These are phyloP conservation scores for Drosophila rubida DNA, from an alignment of 2,888 invertebrate species.

Conservation along the genomic window DNA sequence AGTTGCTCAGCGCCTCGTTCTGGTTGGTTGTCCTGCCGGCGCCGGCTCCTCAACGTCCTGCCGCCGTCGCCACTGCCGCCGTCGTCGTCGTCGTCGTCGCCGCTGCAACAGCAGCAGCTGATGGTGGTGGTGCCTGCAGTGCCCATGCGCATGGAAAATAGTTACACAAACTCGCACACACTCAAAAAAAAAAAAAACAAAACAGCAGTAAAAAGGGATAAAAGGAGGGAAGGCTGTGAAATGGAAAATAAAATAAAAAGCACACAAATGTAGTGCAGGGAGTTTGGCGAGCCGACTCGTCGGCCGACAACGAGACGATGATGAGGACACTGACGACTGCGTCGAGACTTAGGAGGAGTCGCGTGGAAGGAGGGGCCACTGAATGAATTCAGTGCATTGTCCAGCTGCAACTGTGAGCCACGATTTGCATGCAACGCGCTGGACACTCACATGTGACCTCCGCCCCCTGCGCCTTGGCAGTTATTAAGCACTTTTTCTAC, in stretches of 20 bases:
- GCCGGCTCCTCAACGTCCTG: conserved; percentile 42
- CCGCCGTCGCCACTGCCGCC: not conserved
- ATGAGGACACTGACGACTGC: conserved; percentile 7
- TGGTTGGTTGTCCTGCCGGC: conserved; percentile 71
- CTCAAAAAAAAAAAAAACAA: conserved; percentile 33
- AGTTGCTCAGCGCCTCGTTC: conserved; percentile 72
- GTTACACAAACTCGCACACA: conserved; percentile 72
- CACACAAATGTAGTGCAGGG: conserved; percentile 45
- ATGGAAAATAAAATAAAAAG: conserved; percentile 28
- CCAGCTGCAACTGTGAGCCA: conserved; percentile 41
- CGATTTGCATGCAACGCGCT: conserved; percentile 63
- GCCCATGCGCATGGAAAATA: conserved; percentile 81
- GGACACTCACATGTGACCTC: conserved; percentile 52
- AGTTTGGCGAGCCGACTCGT: conserved; percentile 54
- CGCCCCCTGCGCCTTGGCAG: conserved; percentile 20
- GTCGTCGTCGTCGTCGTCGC: conserved; percentile 6
- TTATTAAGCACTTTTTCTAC: conserved; percentile 45
- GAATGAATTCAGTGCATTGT: conserved; percentile 62
- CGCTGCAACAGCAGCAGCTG: conserved; percentile 4
- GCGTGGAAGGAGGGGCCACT: conserved; percentile 45
- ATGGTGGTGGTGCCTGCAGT: conserved; percentile 66
- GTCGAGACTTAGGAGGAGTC: conserved; percentile 22
- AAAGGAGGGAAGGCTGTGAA: conserved; percentile 4
- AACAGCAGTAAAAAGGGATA: conserved; percentile 24
- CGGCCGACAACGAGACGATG: conserved; percentile 18